Base-by-base conservation (phyloP, 2,888 invertebrate species). In the Cartodere bifasciata region DNA sequence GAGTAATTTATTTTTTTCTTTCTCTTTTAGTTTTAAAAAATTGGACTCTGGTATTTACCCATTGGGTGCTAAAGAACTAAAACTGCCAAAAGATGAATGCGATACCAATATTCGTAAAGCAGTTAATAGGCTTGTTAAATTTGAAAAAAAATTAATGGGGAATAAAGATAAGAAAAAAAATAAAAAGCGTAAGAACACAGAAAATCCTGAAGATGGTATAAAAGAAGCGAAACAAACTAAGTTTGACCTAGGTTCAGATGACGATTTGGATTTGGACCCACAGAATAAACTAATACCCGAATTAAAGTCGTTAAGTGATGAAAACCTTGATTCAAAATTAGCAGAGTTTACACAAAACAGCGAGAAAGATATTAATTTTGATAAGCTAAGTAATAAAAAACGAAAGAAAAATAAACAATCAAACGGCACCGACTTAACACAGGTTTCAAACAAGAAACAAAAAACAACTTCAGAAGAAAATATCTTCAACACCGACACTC, bases 11-110 rank as follows among this genome's bases (percentile, higher is more conserved):
- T 7, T 28, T 14, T 29, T 24, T 16, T 21, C 17, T 37, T 39
- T 39, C 13, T 35, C 24, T 20, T 31, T 6, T 40, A 79, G 78
- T 25, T 78, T 75, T 50, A 64, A 64, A 38, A 60, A 65, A 44
- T 54, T 79, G 9, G 58, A 71, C 0, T 51, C 60, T 4, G 75
- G 77, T 4, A 57, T 64, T 32, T 84, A 80, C 56, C 85, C 85
- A 0, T 55, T 83, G 7, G 75, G 72, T 2, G 60, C 75, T 2
- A 68, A 70, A 39, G 59, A 62, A 35, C 54, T 75, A 32, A 56
- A 59, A 2, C 47, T 61, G 13, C 56, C 58, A 3, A 36, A 46
- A 26, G 45, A 50, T 13, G 42, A 45, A 11, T 37, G 45, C 16
- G 47, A 52, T 16, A 50, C 45, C 4, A 52, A 48, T 28, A 31